Evolutionary conservation across 2,113 vertebrate species (phyloP), one percentile per base, ranked within the genome.

Genomic region (Apaloderma vittatum): DNA sequence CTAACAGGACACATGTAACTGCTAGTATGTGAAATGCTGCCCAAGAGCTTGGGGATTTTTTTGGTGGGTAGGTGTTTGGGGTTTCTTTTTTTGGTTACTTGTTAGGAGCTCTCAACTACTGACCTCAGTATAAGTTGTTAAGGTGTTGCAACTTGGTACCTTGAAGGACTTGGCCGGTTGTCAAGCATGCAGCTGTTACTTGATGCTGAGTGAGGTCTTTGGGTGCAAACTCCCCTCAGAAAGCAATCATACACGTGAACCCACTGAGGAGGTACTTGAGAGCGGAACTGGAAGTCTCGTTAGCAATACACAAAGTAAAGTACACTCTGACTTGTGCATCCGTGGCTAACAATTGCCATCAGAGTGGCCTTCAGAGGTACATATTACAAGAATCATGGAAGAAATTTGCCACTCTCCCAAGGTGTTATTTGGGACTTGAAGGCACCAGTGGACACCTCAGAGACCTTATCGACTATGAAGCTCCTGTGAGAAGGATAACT

Each of bases 261-360:
- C 36, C 59, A 30, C 37, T 45, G 36, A 79, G 43, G 30, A 79
- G 49, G 30, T 40, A 43, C 24, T 27, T 74, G 32, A 13, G 34
- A 92, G 43, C 23, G 63, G 51, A 91, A 36, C 65, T 65, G 26
- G 23, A 19, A 11, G 40, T 34, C 40, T 59, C 74, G 19, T 80
- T 70, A 72, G 79, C 30, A 76, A 67, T 49, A 66, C 12, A 29
- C 18, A 16, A 58, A 75, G 40, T 62, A 43, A 45, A 51, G 15
- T 27, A 13, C 4, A 2, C n/a, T 52, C 23, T 62, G 48, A 17
- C 21, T 81, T 46, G 34, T 67, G 43, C 55, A 58, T 43, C 63
- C 12, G 1, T 52, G 46, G 54, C 73, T 78, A 57, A 34, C 0
- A 0, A 15, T 20, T 62, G 59, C 75, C 6, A n/a, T 80, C 36